Evolutionary conservation across 2,888 invertebrate species (phyloP).

Genomic region (Ophion slaviceki): DNA sequence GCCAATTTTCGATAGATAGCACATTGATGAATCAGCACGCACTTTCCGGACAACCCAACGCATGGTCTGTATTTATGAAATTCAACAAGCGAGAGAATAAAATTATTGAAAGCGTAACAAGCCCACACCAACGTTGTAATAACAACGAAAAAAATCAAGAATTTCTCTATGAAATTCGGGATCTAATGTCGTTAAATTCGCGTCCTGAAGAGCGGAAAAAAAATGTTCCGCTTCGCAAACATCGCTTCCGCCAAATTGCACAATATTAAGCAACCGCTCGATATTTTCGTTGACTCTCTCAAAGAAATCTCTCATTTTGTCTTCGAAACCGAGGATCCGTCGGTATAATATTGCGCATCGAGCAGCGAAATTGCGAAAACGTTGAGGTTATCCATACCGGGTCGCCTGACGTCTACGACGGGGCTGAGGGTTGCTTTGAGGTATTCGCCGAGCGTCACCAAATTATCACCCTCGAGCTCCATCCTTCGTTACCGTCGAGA

Average conservation of each 20-base stretch:
- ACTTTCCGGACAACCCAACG: too few relatives aligned
- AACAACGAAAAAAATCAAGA: too few relatives aligned
- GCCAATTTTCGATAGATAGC: too few relatives aligned
- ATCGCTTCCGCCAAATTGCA: background rate
- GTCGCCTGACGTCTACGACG: slow-evolving; percentile 91
- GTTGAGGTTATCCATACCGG: slow-evolving; percentile 87
- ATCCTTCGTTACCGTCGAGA: slow-evolving; percentile 84
- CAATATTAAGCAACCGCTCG: background rate
- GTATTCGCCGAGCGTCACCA: slow-evolving; percentile 92
- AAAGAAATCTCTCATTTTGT: background rate
- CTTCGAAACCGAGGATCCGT: background rate
- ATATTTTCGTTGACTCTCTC: background rate
- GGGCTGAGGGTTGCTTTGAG: slow-evolving; percentile 95
- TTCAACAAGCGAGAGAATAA: too few relatives aligned
- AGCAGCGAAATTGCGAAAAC: slow-evolving; percentile 14
- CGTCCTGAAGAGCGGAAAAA: background rate
- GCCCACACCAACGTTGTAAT: too few relatives aligned
- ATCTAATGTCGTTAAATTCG: background rate
- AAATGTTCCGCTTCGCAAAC: background rate
- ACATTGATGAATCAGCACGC: too few relatives aligned
- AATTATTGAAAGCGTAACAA: too few relatives aligned
- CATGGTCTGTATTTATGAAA: too few relatives aligned
- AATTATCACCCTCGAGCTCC: slow-evolving; percentile 95
- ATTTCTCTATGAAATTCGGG: background rate
- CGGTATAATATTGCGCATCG: background rate